Evolutionary conservation across 2,797 vertebrate species (phyloP).

Genomic region (Neosalanx taihuensis): DNA sequence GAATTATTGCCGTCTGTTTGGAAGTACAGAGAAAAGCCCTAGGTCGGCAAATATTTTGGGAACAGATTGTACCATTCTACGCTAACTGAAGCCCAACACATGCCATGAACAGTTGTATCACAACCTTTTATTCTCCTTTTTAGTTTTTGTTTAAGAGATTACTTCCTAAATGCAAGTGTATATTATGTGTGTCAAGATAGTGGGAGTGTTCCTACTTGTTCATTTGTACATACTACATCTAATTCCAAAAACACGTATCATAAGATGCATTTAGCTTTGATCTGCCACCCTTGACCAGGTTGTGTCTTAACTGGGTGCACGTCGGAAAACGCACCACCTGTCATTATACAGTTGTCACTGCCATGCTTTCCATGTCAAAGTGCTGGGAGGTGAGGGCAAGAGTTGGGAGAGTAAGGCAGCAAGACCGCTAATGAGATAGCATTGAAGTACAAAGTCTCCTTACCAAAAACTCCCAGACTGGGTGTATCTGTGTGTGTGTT

Average conservation of each 20-base stretch:
- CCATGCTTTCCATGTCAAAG: conserved; percentile 49
- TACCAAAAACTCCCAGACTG: conserved; percentile 7
- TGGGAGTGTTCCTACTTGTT: too few species aligned
- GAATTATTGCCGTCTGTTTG: conserved; percentile 28
- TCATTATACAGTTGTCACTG: conserved; percentile 65
- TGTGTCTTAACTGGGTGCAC: conserved; percentile 47
- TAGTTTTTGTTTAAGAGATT: too few species aligned
- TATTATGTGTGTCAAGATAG: too few species aligned
- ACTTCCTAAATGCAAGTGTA: too few species aligned
- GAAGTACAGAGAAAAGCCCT: conserved; percentile 14
- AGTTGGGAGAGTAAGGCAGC: conserved; percentile 35
- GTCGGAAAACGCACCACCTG: conserved; percentile 51
- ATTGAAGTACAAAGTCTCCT: conserved; percentile 39
- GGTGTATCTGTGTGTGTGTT: conserved; percentile 17
- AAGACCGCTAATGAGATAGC: conserved; percentile 59
- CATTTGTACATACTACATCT: neutral
- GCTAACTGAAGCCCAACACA: neutral
- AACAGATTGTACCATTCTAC: conserved; percentile 13
- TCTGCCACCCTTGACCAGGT: conserved; percentile 28
- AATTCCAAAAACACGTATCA: neutral
- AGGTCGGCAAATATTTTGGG: neutral
- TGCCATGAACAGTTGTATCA: neutral
- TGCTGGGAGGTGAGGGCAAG: conserved; percentile 38
- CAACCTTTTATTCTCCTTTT: too few species aligned
- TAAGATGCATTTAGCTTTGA: neutral